Base-by-base conservation (phyloP, 2,113 vertebrate species). In the Poecilia latipinna region DNA sequence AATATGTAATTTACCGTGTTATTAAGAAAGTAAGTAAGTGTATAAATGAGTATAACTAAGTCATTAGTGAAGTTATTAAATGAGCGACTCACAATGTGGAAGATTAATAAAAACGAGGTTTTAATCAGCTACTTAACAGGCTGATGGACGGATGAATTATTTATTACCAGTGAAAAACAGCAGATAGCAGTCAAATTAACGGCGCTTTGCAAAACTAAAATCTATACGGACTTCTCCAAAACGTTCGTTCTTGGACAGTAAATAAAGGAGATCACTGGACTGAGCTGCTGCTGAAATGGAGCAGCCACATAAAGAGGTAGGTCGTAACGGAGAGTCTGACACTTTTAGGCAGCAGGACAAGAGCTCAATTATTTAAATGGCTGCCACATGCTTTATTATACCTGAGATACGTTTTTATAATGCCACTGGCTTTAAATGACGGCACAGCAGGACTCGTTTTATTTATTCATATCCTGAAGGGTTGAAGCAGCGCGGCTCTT, bases 71-170 rank as follows among this genome's bases (percentile, higher is more conserved):
- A 15, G 3, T 39, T 39, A 39, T 39, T 39, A 39, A 8, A 11
- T 39, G 37, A 39, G 1, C 4, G 35, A 35, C 35, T 35, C 35
- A 35, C 32, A 28, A 28, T 28, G 65, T 29, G 29, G 26, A 70
- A 61, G 39, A 70, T 57, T 64, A 51, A 75, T 79, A 57, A 75
- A 57, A 29, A 29, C 75, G 57, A 26, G 29, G 28, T 33, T 57
- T 74, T 48, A 57, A 79, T 60, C 60, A 71, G 37, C 72, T 68
- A 28, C 19, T 13, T 61, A 71, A 66, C 12, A 77, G 65, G 35
- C 31, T 8, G 5, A 64, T 17, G 51, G 60, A 57, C 54, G 4
- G 61, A 73, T 61, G 13, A 19, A 66, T 8, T 0, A 22, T 37
- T 74, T 0, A n/a, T 37, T 74, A 80, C 76, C 57, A 70, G 67